Evolutionary conservation across 2,888 invertebrate genomes (phyloP).

Genomic region (Caenorhabditis becei): DNA sequence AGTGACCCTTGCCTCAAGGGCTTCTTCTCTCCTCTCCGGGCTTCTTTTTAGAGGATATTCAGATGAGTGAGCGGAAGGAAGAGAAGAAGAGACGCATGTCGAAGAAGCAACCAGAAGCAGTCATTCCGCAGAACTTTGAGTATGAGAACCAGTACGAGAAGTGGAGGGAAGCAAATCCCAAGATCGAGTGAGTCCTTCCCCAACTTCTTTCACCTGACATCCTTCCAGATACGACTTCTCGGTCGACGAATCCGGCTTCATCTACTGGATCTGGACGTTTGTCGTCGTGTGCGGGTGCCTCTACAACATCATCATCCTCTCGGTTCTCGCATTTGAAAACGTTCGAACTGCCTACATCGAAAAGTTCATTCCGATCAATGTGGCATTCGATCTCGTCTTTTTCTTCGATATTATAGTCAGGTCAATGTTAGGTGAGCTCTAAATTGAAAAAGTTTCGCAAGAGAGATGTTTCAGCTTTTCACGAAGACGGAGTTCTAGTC

Average conservation of each 20-base stretch:
- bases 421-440: conserved; percentile 71
- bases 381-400: conserved; percentile 72
- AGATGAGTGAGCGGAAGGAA: conserved; percentile 14
- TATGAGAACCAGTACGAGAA: conserved; percentile 64
- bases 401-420: conserved; percentile 73
- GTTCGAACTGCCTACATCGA: conserved; percentile 38
- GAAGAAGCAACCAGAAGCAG: conserved; percentile 21
- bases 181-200: conserved; percentile 37
- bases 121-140: conserved; percentile 50
- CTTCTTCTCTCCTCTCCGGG: conserved; percentile 3
- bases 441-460: neutral
- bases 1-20: neutral
- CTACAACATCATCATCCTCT: conserved; percentile 68
- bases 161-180: conserved; percentile 55
- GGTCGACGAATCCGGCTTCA: conserved; percentile 53
- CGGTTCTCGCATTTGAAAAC: conserved; percentile 66
- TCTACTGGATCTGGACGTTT: conserved; percentile 68
- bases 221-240: conserved; percentile 44
- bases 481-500: conserved; percentile 57
- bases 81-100: conserved; percentile 53
- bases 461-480: conserved; percentile 34
- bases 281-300: conserved; percentile 64
- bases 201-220: neutral
- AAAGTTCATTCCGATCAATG: conserved; percentile 68
- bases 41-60: conserved; percentile 13